Base-by-base conservation (phyloP, 1,140 invertebrate species). In the Cecropterus lyciades region DNA sequence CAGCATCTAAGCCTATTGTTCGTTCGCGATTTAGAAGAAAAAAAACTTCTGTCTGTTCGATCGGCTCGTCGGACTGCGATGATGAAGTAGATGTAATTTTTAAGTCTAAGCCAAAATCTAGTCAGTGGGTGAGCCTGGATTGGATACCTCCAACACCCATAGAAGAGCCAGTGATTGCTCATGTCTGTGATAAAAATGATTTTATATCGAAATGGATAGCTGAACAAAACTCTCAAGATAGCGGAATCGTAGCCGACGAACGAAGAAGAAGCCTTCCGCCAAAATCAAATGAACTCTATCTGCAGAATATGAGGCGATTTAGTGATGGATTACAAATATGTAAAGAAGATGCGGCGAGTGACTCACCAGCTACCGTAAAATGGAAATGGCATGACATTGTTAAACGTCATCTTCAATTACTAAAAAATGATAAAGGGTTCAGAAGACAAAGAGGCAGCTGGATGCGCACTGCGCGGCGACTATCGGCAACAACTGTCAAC, bases 331-430 rank as follows among this genome's bases (percentile, higher is more conserved):
- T 94, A 68, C 90, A 94, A 83, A 87, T 93, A 88, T 92, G 93
- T 79, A 91, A 93, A 69, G 92, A 93, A 79, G 91, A 92, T 68
- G 86, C 89, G 0, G 91, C 88, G 20, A 92, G 90, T 72, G 92
- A 93, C 77, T 92, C 89, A 14, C 93, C 93, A 13, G 93, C 93
- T 40, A 87, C 90, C 5, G 86, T 89, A 17, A 89, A 87, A 82
- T 89, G 91, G 80, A 93, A 93, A 77, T 94, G 93, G 93, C 92
- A 93, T 66, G 92, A 92, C 65, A 89, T 94, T 51, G 86, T 94
- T 4, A 94, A 93, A 76, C 87, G 91, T 27, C 93, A 94, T 79
- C 79, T 94, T n/a, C 92, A 93, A 51, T 72, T 91, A 17, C 74
- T 93, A 51, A 93, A 93, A 80, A 93, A 85, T 60, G 93, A 94